Percentiles rank a stretch among this genome's conserved stretches.
Evolutionary conservation across 2,888 invertebrate species (phyloP).

Genomic region (Ganaspis brasiliensis): DNA sequence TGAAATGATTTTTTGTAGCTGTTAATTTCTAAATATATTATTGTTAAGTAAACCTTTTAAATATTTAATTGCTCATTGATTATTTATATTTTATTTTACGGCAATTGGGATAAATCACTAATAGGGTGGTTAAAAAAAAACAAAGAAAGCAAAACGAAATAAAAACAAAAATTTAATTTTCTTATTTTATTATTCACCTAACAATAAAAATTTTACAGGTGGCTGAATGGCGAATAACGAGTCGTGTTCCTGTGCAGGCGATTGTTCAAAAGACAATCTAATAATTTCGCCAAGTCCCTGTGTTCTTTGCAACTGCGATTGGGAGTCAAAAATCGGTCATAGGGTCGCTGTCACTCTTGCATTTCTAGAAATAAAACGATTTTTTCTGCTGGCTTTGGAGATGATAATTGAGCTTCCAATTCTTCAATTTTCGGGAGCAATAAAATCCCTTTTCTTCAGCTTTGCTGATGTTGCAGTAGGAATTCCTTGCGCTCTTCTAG

Average conservation of each 20-base stretch:
- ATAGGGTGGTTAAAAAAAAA: too few relatives aligned
- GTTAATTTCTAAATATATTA: too few relatives aligned
- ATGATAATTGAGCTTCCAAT: constrained; percentile 72
- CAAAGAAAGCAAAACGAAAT: too few relatives aligned
- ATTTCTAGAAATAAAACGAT: constrained; percentile 73
- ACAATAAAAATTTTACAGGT: neutral
- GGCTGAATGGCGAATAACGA: constrained; percentile 22
- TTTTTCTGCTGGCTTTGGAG: constrained; percentile 72
- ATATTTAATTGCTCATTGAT: too few relatives aligned
- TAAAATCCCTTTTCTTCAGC: constrained; percentile 69
- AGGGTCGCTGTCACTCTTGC: constrained; percentile 71
- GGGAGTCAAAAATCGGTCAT: constrained; percentile 70
- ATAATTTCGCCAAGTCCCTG: neutral
- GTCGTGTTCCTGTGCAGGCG: neutral
- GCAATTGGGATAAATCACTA: too few relatives aligned
- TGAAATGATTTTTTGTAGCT: too few relatives aligned
- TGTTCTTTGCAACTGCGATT: constrained; percentile 60
- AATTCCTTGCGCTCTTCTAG: constrained; percentile 70
- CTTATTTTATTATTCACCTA: too few relatives aligned
- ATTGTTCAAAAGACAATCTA: constrained; percentile 12
- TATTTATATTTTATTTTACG: too few relatives aligned
- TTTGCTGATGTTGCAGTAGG: constrained; percentile 69
- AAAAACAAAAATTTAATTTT: too few relatives aligned
- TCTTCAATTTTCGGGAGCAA: constrained; percentile 73
- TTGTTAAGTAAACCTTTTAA: too few relatives aligned